Base-by-base conservation (phyloP, 2,888 invertebrate species). In the Synergus japonicus region DNA sequence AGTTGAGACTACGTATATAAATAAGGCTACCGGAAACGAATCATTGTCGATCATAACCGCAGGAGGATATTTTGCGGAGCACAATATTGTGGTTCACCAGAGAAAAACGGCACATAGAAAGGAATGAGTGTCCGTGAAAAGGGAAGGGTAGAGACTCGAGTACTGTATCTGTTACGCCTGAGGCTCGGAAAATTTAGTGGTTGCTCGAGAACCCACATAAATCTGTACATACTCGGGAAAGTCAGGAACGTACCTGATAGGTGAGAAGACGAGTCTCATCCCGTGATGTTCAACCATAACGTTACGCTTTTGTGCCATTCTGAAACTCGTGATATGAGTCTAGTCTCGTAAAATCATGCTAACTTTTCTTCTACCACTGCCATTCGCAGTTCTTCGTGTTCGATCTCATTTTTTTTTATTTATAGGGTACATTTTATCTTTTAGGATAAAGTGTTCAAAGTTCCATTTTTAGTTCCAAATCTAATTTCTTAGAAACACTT, bases 191-290 rank as follows among this genome's bases (percentile, higher is more conserved):
- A 87, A 87, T 86, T 87, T 87, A 87, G 86, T 85, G 85, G 84
- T 82, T 83, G 85, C 85, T 86, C 84, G 84, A 86, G 86, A 86
- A 86, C 81, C 83, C 87, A 85, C 87, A 86, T 87, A 87, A 87
- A 87, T 87, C 84, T 85, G 80, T 29, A 76, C 83, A 79, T 82
- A 79, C 82, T 65, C 81, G 80, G 82, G 63, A 79, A 81, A 83
- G 83, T 84, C 84, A 80, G 81, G 73, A 79, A 81, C 79, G 78
- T 69, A 49, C 37, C 73, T 73, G 54, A 73, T 54, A 73, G 65
- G 65, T 73, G 15, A 13, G 29, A 41, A 73, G 49, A 49, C 69
- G 69, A 49, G 44, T 54, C 69, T n/a, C 29, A 54, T 73, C 9
- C 46, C 49, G 73, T 73, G 69, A 46, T 73, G 22, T 46, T 29